Conservation (phyloP, 1,140 invertebrate species). For the Leptestheria dahalacensis region DNA sequence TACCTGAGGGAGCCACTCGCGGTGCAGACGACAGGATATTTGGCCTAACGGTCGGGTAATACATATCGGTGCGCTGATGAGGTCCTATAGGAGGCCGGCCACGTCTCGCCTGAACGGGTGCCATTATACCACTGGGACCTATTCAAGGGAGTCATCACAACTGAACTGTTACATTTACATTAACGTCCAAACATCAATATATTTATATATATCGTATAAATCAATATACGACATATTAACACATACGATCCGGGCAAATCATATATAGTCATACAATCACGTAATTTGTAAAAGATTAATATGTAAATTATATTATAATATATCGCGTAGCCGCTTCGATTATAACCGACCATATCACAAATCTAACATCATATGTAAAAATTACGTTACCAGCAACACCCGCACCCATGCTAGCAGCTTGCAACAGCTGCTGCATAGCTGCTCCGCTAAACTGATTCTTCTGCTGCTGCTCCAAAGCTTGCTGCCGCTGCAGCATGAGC, state of each 20-base stretch:
- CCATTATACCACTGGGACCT: constrained; percentile 2
- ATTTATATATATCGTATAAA: too few species aligned
- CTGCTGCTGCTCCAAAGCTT: not conserved
- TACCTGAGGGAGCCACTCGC: not conserved
- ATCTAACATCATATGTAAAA: too few species aligned
- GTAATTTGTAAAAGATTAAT: not conserved
- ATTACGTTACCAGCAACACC: not conserved
- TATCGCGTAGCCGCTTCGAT: too few species aligned
- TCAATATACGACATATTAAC: too few species aligned
- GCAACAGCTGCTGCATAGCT: not conserved
- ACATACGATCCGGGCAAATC: too few species aligned
- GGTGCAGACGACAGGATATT: not conserved
- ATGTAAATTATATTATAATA: not conserved
- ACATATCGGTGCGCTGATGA: constrained; percentile 6
- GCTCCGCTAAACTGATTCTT: not conserved
- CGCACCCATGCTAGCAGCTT: not conserved
- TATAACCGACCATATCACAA: too few species aligned
- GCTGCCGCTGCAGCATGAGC: constrained; percentile 1
- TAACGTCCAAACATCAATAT: too few species aligned
- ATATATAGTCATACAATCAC: not conserved
- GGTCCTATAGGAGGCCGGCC: constrained; percentile 4
- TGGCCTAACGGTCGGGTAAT: not conserved
- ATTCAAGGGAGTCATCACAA: too few species aligned
- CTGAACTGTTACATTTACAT: too few species aligned
- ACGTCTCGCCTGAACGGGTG: not conserved